Evolutionary conservation across 2,888 invertebrate genomes (phyloP), one percentile per base, ranked within the genome.

Genomic region (Tinea pellionella): DNA sequence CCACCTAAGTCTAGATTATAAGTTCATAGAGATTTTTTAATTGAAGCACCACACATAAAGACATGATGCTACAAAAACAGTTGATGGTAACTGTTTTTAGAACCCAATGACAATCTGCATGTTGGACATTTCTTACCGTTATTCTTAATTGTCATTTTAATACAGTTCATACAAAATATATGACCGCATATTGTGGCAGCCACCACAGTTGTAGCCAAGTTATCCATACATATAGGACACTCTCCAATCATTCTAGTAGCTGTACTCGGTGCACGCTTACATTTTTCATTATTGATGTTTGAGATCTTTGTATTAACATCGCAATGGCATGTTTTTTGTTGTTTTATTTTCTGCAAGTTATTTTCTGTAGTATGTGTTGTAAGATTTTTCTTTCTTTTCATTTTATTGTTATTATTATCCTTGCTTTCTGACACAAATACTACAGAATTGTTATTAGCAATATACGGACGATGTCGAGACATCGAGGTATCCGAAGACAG

Each of bases 101-200:
- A 70, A 63, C 67, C 74, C 0, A 78, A 62, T 16, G 41, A 2
- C 63, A 73, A 74, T 61, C 79, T 69, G 61, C 79, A 80, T 7
- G 70, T 73, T 16, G 79, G 80, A 62, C 79, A 79, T 61, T 62
- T 71, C 65, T 69, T 78, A 0, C 72, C 71, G 64, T 64, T 71
- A 0, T 61, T 24, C 64, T 51, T 69, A 16, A 75, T 51, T 16
- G 77, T 67, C 51, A 63, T 62, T 64, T 69, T 61, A 51, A 80
- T 71, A 63, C 79, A 79, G 1, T 32, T 61, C 65, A 75, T 68
- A 63, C 79, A 80, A 62, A 78, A 79, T 4, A 80, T 64, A 67
- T 80, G 80, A 1, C 80, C 80, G 67, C 78, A 80, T 47, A 72
- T 65, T 15, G 79, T 79, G 24, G 78, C 76, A 42, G 69, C 78